Base-by-base conservation (phyloP, 2,888 invertebrate species). In the Branchellion lobata region DNA sequence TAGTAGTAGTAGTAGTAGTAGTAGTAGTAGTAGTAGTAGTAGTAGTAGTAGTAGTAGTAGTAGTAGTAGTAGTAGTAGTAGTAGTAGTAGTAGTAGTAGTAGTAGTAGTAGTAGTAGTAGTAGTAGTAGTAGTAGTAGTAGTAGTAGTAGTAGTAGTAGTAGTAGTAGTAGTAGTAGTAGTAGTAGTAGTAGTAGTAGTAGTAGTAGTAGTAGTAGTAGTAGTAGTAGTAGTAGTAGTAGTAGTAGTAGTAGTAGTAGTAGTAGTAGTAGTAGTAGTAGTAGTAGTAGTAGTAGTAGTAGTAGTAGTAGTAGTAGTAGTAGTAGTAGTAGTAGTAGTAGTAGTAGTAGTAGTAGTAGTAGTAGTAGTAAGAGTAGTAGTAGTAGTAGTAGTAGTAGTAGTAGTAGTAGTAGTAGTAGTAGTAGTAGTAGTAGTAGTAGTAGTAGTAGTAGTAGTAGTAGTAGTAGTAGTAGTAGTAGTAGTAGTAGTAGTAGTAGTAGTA, bases 171-270 rank as follows among this genome's bases (percentile, higher is more conserved):
- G 24, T 65, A 65, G 24, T 65, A 65, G 24, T 65, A 65, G 24
- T 65, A 65, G 24, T 65, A 65, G 24, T 65, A 65, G 24, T 65
- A 65, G 24, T 65, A 65, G 24, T 65, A 65, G 24, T 65, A 65
- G 24, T 65, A 65, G 24, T 65, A 65, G 24, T 65, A 65, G 24
- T 65, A 65, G 8, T 11, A 65, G 24, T 65, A 65, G 24, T 65
- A 65, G 24, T 65, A 65, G 24, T 65, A 5, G 24, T 65, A 65
- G 3, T 65, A 65, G 24, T 21, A 65, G 24, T 65, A 65, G 24
- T 65, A 29, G 24, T 65, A 65, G 24, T 65, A 65, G 24, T 65
- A 65, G 24, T 65, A 65, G 24, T 65, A 65, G 24, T 65, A 65
- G 24, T 65, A 65, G 24, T 65, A 65, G 24, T 65, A 65, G 24